Evolutionary conservation across 2,113 vertebrate genomes (phyloP).

Genomic region (Stegostoma tigrinum): DNA sequence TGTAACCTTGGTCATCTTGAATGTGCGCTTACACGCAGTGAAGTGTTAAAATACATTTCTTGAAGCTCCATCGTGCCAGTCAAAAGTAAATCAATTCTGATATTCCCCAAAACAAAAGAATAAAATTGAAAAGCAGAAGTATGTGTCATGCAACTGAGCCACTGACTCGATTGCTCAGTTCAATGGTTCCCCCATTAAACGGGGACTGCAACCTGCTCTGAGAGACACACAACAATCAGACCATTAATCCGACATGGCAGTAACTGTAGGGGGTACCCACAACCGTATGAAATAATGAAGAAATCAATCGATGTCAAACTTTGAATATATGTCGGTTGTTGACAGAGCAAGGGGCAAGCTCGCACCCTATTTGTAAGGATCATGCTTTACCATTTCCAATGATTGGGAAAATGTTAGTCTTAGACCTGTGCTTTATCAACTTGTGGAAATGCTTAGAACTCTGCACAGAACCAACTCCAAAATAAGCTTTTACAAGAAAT

Average conservation of each 20-base stretch:
- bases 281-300: background rate
- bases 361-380: background rate
- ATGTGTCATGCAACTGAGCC: background rate
- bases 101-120: slow-evolving; percentile 6
- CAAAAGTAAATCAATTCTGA: background rate
- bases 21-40: background rate
- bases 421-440: background rate
- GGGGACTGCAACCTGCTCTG: background rate
- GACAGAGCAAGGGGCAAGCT: background rate
- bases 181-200: background rate
- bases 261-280: background rate
- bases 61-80: background rate
- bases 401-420: background rate
- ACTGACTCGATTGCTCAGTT: background rate
- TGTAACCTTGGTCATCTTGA: background rate
- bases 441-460: background rate
- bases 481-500: background rate
- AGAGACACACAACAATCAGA: slow-evolving; percentile 1
- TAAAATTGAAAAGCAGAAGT: background rate
- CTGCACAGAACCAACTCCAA: background rate
- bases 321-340: background rate
- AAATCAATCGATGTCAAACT: background rate
- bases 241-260: background rate
- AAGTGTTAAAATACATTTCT: background rate
- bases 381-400: background rate